Conservation (phyloP, 2,888 invertebrate genomes). For the Caenorhabditis drosophilae region DNA sequence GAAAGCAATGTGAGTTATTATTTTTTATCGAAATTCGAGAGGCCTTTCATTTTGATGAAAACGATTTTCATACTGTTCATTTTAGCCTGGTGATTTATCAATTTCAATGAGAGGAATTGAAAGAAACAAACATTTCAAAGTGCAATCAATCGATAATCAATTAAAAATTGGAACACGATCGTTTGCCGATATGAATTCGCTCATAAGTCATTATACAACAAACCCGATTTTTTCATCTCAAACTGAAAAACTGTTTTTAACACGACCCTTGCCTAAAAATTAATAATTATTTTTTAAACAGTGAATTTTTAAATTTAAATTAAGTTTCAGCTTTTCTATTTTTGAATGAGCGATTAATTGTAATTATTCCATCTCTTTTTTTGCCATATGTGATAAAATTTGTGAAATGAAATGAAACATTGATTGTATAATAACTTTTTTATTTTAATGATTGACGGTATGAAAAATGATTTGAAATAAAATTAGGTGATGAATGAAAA, state of each 20-base stretch:
- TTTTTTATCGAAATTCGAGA: neutral
- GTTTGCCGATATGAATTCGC: constrained; percentile 91
- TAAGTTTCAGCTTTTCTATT: no score
- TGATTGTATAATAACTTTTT: no score
- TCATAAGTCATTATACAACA: constrained; percentile 98
- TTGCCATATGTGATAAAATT: no score
- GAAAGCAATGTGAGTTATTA: constrained; percentile 85
- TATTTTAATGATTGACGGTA: no score
- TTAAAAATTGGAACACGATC: constrained; percentile 88
- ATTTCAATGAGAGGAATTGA: constrained; percentile 96
- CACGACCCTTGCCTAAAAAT: constrained; percentile 81
- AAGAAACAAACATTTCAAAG: constrained; percentile 92
- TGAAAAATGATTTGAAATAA: no score
- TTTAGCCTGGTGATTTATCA: constrained; percentile 94
- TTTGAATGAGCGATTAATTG: no score
- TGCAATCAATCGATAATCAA: constrained; percentile 75
- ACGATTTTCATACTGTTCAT: constrained; percentile 2
- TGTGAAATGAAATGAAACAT: no score
- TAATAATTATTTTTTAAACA: no score
- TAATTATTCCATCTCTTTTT: neutral
- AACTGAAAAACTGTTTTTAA: constrained; percentile 94
- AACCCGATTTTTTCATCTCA: constrained; percentile 97
- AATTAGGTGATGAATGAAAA: no score
- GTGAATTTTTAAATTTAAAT: no score
- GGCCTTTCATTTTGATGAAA: neutral